phyloP scores from a whole-genome alignment of 2,113 vertebrate species.

The Varanus salvator region DNA sequence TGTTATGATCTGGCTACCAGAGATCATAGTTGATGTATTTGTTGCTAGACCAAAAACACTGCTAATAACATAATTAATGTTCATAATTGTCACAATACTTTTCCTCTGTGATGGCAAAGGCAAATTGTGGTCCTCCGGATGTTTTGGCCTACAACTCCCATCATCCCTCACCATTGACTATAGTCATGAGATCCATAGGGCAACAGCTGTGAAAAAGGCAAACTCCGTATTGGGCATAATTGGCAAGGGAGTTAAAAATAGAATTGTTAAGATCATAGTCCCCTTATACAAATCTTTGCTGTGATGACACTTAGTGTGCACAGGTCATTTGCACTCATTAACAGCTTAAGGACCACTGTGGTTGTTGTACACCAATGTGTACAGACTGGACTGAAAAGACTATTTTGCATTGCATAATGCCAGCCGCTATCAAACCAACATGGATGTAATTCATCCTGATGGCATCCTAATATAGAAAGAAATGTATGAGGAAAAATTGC shows the following conservation, averaged over 20 bases:
- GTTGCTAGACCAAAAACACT: neutral
- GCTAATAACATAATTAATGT: neutral
- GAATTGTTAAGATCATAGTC: no score
- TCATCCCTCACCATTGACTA: no score
- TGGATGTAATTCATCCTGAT: neutral
- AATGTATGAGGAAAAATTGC: neutral
- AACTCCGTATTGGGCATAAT: no score
- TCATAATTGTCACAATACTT: no score
- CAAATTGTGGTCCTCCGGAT: no score
- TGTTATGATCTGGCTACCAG: neutral
- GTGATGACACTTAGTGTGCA: no score
- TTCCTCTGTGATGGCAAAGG: neutral
- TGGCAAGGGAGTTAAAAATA: no score
- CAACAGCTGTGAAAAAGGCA: no score
- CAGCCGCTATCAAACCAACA: neutral
- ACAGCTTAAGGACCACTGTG: neutral
- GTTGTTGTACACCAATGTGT: accelerated
- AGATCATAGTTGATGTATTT: neutral
- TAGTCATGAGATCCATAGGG: no score
- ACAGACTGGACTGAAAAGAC: neutral
- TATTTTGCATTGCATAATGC: neutral
- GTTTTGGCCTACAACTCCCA: no score
- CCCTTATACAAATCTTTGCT: no score
- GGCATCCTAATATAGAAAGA: neutral
- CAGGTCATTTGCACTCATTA: neutral